Evolutionary conservation across 2,888 invertebrate species (phyloP).

Genomic region (Falcaria lacertinaria): DNA sequence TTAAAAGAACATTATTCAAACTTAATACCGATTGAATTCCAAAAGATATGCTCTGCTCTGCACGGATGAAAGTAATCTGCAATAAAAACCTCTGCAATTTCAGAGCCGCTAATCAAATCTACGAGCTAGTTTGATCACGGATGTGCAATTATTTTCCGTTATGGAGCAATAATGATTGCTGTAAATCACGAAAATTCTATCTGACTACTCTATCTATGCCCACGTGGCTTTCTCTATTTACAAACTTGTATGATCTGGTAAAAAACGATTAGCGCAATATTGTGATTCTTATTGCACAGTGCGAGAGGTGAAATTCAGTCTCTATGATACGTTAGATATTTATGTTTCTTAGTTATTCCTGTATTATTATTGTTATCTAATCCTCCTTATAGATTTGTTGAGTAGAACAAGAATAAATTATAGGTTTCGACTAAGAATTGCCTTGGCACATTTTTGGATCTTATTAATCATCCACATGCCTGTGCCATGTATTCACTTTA

Average conservation of each 20-base stretch:
- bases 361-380: too few relatives aligned
- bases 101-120: background rate
- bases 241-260: constrained; percentile 2
- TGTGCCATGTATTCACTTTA: too few relatives aligned
- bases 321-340: too few relatives aligned
- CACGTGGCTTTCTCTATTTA: constrained; percentile 29
- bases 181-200: constrained; percentile 31
- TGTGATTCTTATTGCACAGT: background rate
- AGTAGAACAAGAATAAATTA: too few relatives aligned
- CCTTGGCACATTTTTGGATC: too few relatives aligned
- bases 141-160: constrained; percentile 19
- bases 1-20: background rate
- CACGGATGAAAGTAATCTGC: background rate
- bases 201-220: constrained; percentile 19
- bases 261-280: background rate
- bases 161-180: constrained; percentile 22
- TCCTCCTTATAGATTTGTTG: too few relatives aligned
- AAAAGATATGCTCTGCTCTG: background rate
- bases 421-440: too few relatives aligned
- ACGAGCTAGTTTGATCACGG: background rate
- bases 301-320: background rate
- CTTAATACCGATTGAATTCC: background rate
- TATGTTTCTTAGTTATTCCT: too few relatives aligned
- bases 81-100: background rate
- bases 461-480: too few relatives aligned